phyloP scores from a whole-genome alignment of 2,888 invertebrate genomes.

The Serrognathus titanus region DNA sequence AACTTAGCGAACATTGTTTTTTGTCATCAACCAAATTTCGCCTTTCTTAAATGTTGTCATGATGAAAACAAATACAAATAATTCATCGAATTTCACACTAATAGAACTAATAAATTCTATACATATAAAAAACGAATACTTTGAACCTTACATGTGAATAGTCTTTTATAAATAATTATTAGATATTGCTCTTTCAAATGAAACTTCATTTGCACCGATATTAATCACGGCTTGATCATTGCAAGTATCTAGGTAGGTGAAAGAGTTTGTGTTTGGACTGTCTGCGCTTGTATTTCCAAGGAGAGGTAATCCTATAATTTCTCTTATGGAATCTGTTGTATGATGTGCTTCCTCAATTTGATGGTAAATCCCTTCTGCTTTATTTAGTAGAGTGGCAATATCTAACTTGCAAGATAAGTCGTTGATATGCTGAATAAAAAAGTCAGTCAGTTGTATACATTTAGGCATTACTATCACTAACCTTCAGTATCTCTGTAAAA shows the following conservation, averaged over 20 bases:
- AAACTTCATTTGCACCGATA: conserved; percentile 41
- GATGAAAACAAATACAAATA: too few relatives aligned
- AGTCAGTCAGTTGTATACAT: background rate
- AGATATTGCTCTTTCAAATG: conserved; percentile 43
- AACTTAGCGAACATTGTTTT: too few relatives aligned
- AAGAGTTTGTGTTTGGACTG: conserved; percentile 16
- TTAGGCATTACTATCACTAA: conserved; percentile 41
- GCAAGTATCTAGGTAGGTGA: conserved; percentile 13
- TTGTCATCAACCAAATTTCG: too few relatives aligned
- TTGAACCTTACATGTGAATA: too few relatives aligned
- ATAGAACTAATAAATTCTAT: too few relatives aligned
- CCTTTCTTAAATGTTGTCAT: too few relatives aligned
- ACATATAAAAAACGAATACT: too few relatives aligned
- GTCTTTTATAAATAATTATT: conserved; percentile 40
- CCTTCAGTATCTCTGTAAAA: conserved; percentile 93
- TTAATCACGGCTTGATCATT: conserved; percentile 24
- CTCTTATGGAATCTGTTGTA: conserved; percentile 67
- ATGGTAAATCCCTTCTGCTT: conserved; percentile 89
- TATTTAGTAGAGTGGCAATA: conserved; percentile 74
- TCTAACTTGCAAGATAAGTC: conserved; percentile 87
- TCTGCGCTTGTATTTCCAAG: conserved; percentile 15
- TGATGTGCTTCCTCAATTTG: conserved; percentile 74
- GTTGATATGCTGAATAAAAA: conserved; percentile 80
- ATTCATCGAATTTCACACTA: too few relatives aligned
- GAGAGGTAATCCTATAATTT: conserved; percentile 64